These are phyloP conservation scores for Miltochrista miniata DNA, from an alignment of 2,888 invertebrate species.

Conservation along the genomic window DNA sequence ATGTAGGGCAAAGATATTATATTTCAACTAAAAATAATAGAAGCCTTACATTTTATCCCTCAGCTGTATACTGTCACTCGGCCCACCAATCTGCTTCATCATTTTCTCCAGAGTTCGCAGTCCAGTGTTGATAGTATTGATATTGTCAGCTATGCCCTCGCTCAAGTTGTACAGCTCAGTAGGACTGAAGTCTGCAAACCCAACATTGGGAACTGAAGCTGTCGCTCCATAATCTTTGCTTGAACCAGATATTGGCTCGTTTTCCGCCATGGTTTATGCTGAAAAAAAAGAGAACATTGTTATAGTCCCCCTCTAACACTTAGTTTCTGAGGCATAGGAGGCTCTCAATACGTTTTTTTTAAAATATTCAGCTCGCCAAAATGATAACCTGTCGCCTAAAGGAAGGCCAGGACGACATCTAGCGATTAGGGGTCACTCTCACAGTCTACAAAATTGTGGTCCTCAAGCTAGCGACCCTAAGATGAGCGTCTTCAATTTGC, in stretches of 20 bases:
- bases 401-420: too few relatives aligned
- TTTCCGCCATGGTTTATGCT: constrained; percentile 61
- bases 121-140: constrained; percentile 90
- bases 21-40: too few relatives aligned
- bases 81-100: constrained; percentile 89
- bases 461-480: too few relatives aligned
- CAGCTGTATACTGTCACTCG: constrained; percentile 86
- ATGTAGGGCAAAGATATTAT: too few relatives aligned
- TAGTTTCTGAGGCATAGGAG: too few relatives aligned
- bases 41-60: constrained; percentile 72
- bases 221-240: constrained; percentile 73
- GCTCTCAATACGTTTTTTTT: too few relatives aligned
- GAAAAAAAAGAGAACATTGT: not conserved
- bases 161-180: constrained; percentile 91
- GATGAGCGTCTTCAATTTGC: too few relatives aligned
- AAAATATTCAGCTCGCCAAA: too few relatives aligned
- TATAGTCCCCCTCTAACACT: too few relatives aligned
- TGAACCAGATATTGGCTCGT: constrained; percentile 67
- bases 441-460: too few relatives aligned
- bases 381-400: too few relatives aligned
- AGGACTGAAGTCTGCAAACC: constrained; percentile 87
- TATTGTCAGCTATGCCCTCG: constrained; percentile 92
- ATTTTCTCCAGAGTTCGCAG: constrained; percentile 89
- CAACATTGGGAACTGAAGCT: constrained; percentile 86
- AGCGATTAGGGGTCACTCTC: too few relatives aligned